A percentile compares a stretch with the other conserved stretches of the same genome.
Conservation (phyloP, 1,140 invertebrate species). For the Drosophila pectinifera region DNA sequence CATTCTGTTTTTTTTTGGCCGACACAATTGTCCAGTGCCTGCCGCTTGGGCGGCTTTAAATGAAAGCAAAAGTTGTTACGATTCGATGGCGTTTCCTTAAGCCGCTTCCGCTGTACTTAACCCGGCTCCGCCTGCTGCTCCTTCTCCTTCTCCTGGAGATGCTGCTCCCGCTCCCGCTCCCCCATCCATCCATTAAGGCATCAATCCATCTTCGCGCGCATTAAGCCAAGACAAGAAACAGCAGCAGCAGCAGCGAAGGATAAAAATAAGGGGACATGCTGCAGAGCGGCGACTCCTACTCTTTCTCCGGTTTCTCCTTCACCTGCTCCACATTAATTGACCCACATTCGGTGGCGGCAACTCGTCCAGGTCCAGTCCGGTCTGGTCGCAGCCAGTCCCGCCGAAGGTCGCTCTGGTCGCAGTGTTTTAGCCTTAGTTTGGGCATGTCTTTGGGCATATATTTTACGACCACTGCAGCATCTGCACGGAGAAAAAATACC, state of each 20-base stretch:
- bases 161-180: neutral
- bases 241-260: slow-evolving; percentile 11
- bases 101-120: slow-evolving; percentile 67
- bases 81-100: slow-evolving; percentile 73
- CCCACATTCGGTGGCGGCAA: slow-evolving; percentile 69
- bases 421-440: slow-evolving; percentile 31
- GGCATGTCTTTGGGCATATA: slow-evolving; percentile 27
- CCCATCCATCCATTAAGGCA: slow-evolving; percentile 54
- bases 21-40: slow-evolving; percentile 51
- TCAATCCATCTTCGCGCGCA: slow-evolving; percentile 62
- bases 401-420: slow-evolving; percentile 48
- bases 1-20: slow-evolving; percentile 28
- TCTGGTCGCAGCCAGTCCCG: slow-evolving; percentile 16
- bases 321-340: slow-evolving; percentile 70
- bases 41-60: slow-evolving; percentile 68
- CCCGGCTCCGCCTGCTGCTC: neutral
- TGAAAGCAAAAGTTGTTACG: slow-evolving; percentile 77
- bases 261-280: slow-evolving; percentile 61
- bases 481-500: slow-evolving; percentile 8
- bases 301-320: slow-evolving; percentile 34
- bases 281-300: slow-evolving; percentile 28
- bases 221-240: slow-evolving; percentile 51
- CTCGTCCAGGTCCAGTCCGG: slow-evolving; percentile 43
- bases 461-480: slow-evolving; percentile 23
- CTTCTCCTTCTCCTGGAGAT: neutral